Evolutionary conservation across 1,140 invertebrate genomes (phyloP).

Genomic region (Drosophila kikkawai): DNA sequence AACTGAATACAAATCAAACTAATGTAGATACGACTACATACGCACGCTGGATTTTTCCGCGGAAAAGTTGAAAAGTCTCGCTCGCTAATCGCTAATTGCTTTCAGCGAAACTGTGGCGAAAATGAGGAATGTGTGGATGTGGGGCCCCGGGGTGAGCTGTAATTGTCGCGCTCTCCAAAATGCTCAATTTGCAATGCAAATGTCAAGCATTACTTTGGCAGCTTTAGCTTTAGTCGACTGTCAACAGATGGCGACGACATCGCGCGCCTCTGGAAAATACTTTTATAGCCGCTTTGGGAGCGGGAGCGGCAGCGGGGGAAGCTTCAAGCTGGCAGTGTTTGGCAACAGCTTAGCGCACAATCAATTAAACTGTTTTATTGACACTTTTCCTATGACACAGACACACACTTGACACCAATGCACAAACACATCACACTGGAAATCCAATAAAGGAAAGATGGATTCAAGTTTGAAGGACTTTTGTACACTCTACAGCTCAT

Average conservation of each 20-base stretch:
- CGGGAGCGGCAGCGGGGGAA: neutral
- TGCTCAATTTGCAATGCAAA: conserved; percentile 83
- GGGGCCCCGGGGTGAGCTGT: conserved; percentile 30
- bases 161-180: conserved; percentile 79
- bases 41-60: conserved; percentile 19
- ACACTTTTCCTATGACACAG: conserved; percentile 58
- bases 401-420: conserved; percentile 36
- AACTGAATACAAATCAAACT: conserved; percentile 69
- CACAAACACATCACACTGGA: conserved; percentile 5
- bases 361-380: conserved; percentile 82
- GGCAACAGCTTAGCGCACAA: conserved; percentile 79
- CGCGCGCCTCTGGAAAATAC: conserved; percentile 42
- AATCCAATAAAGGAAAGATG: conserved; percentile 2
- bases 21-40: conserved; percentile 58
- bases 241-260: conserved; percentile 36
- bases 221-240: conserved; percentile 25
- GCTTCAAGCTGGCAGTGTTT: conserved; percentile 52
- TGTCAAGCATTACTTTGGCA: conserved; percentile 76
- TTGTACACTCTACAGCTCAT: neutral
- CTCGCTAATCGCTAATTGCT: conserved; percentile 80
- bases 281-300: conserved; percentile 36
- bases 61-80: conserved; percentile 72
- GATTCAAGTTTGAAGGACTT: neutral
- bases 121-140: conserved; percentile 1
- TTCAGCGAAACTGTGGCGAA: conserved; percentile 58